Conservation (phyloP, 2,797 vertebrate species). For the Sebastes kiyomatsui region DNA sequence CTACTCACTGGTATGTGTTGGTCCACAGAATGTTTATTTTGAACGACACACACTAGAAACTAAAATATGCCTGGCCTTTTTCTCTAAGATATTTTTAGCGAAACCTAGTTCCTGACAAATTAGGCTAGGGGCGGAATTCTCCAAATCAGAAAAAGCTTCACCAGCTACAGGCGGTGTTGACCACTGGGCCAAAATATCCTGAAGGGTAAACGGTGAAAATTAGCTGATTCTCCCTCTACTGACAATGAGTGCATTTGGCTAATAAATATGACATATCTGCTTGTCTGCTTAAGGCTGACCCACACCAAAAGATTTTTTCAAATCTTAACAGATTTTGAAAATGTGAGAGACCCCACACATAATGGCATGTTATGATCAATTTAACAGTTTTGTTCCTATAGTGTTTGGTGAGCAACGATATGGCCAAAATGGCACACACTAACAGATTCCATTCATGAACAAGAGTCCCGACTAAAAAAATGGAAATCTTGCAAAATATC, state of each 20-base stretch:
- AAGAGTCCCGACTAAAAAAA: no score
- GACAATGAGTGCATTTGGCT: constrained; percentile 25
- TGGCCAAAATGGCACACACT: no score
- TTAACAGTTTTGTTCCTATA: no score
- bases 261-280: constrained; percentile 38
- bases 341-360: no score
- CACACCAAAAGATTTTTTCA: no score
- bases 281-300: not conserved
- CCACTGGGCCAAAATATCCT: not conserved
- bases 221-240: not conserved
- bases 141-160: constrained; percentile 14
- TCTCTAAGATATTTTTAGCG: constrained; percentile 64
- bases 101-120: constrained; percentile 59
- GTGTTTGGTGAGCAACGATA: no score
- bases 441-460: no score
- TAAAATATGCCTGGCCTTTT: constrained; percentile 49
- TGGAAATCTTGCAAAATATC: no score
- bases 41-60: constrained; percentile 49
- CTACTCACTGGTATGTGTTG: constrained; percentile 32
- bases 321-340: no score
- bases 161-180: not conserved
- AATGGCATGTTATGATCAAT: no score
- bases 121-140: constrained; percentile 30
- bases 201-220: not conserved
- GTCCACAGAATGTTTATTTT: constrained; percentile 66